Evolutionary conservation across 2,888 invertebrate genomes (phyloP), one percentile per base, ranked within the genome.

Genomic region (Caenorhabditis becei): DNA sequence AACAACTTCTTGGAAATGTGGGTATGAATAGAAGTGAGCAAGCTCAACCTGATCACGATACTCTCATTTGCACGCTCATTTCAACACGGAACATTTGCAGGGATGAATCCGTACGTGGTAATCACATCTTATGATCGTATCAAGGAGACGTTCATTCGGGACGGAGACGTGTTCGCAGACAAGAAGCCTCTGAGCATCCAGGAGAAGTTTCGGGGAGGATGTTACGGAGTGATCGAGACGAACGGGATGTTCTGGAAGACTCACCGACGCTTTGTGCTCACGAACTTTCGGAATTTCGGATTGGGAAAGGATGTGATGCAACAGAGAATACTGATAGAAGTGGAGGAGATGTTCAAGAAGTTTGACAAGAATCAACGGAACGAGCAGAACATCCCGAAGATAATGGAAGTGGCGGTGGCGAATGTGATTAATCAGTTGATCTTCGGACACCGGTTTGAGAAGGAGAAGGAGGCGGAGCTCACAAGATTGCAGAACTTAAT

Each of bases 91-190:
- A n/a, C n/a, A n/a, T n/a, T 49, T 49, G 20, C 18, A 49, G 23
- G 20, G 5, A n/a, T 20, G 20, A 14, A 47, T 0, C 83, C 83
- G 4, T 66, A 65, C 11, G 51, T 84, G 1, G 51, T 72, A 1
- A 77, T 84, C 24, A 26, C 56, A 23, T 75, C 75, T 37, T 84
- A 77, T 41, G 59, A 72, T 8, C 37, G 49, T 1, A 67, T 84
- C 41, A 80, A 84, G 37, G 83, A 84, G 24, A 80, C 84, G 0
- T 82, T 84, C 67, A 67, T 84, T 16, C 71, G 72, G 3, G 84
- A 84, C 47, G 81, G 72, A 7, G 83, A 84, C 51, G 74, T 70
- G 0, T 84, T 77, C 49, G 54, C 61, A 35, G 67, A 74, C 51
- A 77, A 82, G 20, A 56, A 51, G 11, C 18, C 49, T 37, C 16